phyloP scores from a whole-genome alignment of 2,888 invertebrate species.

The Athalia circularis region DNA sequence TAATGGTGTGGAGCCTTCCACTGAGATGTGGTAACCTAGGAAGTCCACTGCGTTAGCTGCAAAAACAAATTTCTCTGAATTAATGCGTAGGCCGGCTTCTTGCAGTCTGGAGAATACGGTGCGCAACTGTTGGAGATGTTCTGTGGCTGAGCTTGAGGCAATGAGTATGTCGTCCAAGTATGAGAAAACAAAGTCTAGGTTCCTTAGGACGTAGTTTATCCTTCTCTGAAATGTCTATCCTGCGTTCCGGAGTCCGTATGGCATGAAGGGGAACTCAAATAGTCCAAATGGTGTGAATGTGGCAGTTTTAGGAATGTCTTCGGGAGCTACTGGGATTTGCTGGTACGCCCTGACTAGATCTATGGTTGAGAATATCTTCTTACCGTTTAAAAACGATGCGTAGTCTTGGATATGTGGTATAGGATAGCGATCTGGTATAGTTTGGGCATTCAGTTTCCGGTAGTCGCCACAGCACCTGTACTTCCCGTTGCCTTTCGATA shows the following conservation, averaged over 20 bases:
- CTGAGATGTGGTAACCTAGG: constrained; percentile 43
- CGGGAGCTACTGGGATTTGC: constrained; percentile 11
- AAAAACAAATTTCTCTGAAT: constrained; percentile 13
- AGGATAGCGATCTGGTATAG: constrained; percentile 72
- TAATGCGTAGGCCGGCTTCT: constrained; percentile 8
- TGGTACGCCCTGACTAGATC: constrained; percentile 8
- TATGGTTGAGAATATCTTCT: not conserved
- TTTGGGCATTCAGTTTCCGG: constrained; percentile 64
- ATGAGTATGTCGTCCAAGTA: constrained; percentile 17
- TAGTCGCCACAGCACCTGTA: constrained; percentile 65
- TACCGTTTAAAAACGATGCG: not conserved
- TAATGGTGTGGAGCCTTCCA: constrained; percentile 41
- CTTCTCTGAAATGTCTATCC: constrained; percentile 4
- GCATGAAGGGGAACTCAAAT: constrained; percentile 6
- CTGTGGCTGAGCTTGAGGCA: not conserved
- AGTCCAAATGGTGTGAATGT: constrained; percentile 15
- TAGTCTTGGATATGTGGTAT: constrained; percentile 37
- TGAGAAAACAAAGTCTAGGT: not conserved
- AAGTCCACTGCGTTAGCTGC: constrained; percentile 31
- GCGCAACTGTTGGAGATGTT: constrained; percentile 19
- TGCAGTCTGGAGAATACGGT: constrained; percentile 52
- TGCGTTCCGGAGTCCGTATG: constrained; percentile 3
- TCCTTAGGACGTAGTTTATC: not conserved
- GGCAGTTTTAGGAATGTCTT: constrained; percentile 11
- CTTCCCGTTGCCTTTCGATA: constrained; percentile 47